Evolutionary conservation across 2,113 vertebrate genomes (phyloP).

Genomic region (Donacobius atricapilla): DNA sequence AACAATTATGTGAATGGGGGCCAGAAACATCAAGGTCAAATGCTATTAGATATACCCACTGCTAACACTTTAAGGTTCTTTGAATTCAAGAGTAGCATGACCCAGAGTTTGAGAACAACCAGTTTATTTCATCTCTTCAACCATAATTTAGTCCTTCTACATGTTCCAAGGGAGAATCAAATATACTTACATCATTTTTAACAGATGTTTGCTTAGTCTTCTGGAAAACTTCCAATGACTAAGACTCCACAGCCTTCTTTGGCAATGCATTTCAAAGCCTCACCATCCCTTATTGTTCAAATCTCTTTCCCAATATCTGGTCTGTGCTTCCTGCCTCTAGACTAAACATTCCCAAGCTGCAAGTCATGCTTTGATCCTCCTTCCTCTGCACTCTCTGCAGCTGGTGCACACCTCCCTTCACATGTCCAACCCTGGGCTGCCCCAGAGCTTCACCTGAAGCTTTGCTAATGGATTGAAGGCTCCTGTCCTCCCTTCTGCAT

Average conservation of each 20-base stretch:
- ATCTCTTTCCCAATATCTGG: slow-evolving; percentile 3
- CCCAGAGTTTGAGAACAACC: not conserved
- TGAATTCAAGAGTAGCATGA: slow-evolving; percentile 11
- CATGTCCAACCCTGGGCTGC: not conserved
- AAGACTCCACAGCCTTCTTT: slow-evolving; percentile 30
- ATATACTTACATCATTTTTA: slow-evolving; percentile 23
- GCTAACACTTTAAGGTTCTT: not conserved
- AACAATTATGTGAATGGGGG: not conserved
- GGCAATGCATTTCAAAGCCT: slow-evolving; percentile 20
- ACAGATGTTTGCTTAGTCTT: slow-evolving; percentile 35
- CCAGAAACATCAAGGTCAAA: slow-evolving; percentile 12
- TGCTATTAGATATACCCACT: not conserved
- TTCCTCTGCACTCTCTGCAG: not conserved
- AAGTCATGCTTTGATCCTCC: not conserved
- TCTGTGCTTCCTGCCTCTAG: not conserved
- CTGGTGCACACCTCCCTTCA: not conserved
- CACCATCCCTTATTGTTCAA: not conserved
- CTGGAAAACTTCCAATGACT: slow-evolving; percentile 28
- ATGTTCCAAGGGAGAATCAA: slow-evolving; percentile 11
- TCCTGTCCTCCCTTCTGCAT: not conserved
- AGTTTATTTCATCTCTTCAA: slow-evolving; percentile 29
- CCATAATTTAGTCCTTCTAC: not conserved
- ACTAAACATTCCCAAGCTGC: not conserved
- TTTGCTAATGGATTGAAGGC: not conserved
- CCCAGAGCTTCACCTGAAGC: not conserved